These are phyloP conservation scores for Drosophila mettleri DNA, from an alignment of 2,888 invertebrate species.

Conservation along the genomic window DNA sequence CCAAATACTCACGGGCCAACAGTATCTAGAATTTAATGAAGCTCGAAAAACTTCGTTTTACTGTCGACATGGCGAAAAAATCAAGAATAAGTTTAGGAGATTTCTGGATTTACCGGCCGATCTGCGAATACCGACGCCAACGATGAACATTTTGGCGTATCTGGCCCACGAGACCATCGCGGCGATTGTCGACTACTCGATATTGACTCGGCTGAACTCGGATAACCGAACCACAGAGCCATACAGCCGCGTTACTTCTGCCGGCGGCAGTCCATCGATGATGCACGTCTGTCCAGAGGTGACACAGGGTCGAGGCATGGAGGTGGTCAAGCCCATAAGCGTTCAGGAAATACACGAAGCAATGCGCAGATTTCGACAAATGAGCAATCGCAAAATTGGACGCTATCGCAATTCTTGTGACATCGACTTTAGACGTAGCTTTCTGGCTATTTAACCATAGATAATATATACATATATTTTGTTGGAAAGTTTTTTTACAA, in stretches of 20 bases:
- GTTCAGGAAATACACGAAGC: slow-evolving; percentile 94
- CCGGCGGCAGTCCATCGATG: slow-evolving; percentile 84
- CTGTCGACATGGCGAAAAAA: slow-evolving; percentile 86
- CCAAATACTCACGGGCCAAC: slow-evolving; percentile 86
- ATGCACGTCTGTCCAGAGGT: slow-evolving; percentile 85
- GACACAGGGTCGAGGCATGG: slow-evolving; percentile 87
- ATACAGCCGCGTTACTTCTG: slow-evolving; percentile 87
- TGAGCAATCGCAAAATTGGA: slow-evolving; percentile 82
- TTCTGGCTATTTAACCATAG: slow-evolving; percentile 81
- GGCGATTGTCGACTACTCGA: slow-evolving; percentile 93
- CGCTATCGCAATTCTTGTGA: slow-evolving; percentile 82
- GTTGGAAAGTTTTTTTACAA: not conserved
- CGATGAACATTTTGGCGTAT: slow-evolving; percentile 92
- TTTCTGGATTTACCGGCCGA: slow-evolving; percentile 89
- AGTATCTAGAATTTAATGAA: slow-evolving; percentile 92
- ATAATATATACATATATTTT: not conserved
- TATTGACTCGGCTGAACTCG: slow-evolving; percentile 92
- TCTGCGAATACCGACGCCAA: slow-evolving; percentile 87
- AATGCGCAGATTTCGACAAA: slow-evolving; percentile 88
- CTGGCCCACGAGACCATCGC: slow-evolving; percentile 96
- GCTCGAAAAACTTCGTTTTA: slow-evolving; percentile 91
- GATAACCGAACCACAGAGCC: slow-evolving; percentile 89
- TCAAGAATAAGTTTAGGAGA: slow-evolving; percentile 87
- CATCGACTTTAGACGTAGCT: slow-evolving; percentile 80
- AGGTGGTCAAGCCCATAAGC: slow-evolving; percentile 90